A percentile compares a stretch with the other conserved stretches of the same genome.
Evolutionary conservation across 23 tunicate species (phyloP).

Genomic region (Trididemnum clinides): DNA sequence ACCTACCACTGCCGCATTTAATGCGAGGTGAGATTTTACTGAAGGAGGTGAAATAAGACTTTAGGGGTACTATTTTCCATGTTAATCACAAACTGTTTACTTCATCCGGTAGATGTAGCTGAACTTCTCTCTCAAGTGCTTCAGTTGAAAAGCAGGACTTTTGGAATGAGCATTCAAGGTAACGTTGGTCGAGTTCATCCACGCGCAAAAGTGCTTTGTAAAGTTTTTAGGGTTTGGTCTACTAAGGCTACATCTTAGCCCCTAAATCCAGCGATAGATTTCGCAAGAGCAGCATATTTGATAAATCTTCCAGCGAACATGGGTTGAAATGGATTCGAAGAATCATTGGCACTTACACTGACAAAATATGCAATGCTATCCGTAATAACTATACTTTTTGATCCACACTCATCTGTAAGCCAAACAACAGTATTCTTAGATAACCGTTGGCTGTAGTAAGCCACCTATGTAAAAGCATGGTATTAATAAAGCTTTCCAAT

Average conservation of each 20-base stretch:
- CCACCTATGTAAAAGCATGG: background rate
- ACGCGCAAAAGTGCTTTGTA: background rate
- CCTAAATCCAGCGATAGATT: background rate
- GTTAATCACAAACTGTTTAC: background rate
- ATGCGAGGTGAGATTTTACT: background rate
- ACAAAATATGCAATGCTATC: background rate
- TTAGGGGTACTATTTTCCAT: background rate
- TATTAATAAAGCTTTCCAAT: background rate
- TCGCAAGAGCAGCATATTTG: background rate
- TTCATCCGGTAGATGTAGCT: background rate
- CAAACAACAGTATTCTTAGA: background rate
- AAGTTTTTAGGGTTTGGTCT: too few species aligned
- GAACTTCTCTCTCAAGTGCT: background rate
- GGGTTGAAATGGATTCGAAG: background rate
- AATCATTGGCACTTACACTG: constrained; percentile 3
- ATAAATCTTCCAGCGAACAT: background rate
- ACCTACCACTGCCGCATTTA: background rate
- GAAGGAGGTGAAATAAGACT: background rate
- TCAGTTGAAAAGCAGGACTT: background rate
- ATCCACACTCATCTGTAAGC: background rate
- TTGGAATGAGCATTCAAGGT: constrained; percentile 4
- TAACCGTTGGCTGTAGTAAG: background rate
- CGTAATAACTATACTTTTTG: background rate
- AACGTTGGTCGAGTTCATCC: background rate
- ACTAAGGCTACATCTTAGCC: too few species aligned